Percentiles rank a stretch among this genome's conserved stretches.
phyloP scores from a whole-genome alignment of 2,797 vertebrate species.

The Sebastiscus albofasciatus region DNA sequence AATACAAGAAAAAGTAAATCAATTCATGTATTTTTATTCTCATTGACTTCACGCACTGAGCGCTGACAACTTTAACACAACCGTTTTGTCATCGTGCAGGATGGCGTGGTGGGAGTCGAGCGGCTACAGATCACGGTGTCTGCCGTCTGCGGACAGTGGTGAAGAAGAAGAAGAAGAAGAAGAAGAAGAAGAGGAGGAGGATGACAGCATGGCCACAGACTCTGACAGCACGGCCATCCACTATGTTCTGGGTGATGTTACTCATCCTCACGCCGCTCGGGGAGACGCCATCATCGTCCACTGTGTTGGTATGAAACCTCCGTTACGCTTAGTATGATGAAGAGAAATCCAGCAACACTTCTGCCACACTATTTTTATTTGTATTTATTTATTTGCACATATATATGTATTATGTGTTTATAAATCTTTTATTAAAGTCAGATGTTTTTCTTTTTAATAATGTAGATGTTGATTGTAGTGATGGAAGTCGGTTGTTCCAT shows the following conservation, averaged over 20 bases:
- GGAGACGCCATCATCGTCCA: constrained; percentile 91
- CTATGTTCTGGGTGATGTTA: constrained; percentile 93
- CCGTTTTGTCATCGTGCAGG: constrained; percentile 68
- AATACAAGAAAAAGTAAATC: constrained; percentile 87
- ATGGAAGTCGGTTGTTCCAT: not conserved
- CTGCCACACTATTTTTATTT: not conserved
- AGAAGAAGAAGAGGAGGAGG: constrained; percentile 79
- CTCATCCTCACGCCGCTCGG: constrained; percentile 84
- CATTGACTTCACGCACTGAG: not conserved
- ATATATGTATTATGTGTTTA: not conserved
- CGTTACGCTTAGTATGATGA: not conserved
- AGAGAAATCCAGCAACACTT: not conserved
- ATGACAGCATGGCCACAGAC: constrained; percentile 71
- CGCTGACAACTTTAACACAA: not conserved
- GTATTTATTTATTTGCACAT: not conserved
- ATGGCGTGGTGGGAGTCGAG: constrained; percentile 91
- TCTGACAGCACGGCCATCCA: constrained; percentile 77
- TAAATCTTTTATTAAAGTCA: not conserved
- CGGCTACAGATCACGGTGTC: constrained; percentile 86
- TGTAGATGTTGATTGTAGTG: not conserved
- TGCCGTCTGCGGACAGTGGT: constrained; percentile 85
- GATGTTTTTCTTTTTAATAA: not conserved
- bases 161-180: constrained; percentile 77
- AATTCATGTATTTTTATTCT: not conserved
- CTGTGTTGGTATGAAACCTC: constrained; percentile 86